Evolutionary conservation across 2,113 vertebrate genomes (phyloP), one percentile per base, ranked within the genome.

Genomic region (Chamaea fasciata): DNA sequence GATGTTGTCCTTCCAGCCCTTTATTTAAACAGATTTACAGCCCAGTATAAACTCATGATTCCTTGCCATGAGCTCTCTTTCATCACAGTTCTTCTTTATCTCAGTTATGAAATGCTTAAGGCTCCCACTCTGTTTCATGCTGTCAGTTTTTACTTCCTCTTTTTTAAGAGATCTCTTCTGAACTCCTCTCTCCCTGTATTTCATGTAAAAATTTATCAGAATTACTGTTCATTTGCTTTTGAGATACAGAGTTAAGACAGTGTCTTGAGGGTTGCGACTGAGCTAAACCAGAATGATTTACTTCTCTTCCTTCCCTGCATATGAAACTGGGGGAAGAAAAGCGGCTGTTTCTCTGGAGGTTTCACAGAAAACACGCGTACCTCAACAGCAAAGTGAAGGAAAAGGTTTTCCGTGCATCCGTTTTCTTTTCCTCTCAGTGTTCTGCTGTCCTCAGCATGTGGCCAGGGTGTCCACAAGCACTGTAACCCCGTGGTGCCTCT

Each of bases 211-310:
- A 79, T 56, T 65, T 73, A 80, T 49, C 39, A 87, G 74, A 85
- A 87, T 90, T 92, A 74, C 55, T 81, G 68, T 92, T 96, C 35
- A 56, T 84, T 94, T 97, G 68, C 50, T 73, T 80, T 94, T 89
- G 50, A 91, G 67, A 67, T 94, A 63, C 46, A 80, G 52, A 88
- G 71, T 93, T 94, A 88, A 92, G 77, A 85, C 62, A 87, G 28
- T 64, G 50, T 83, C 90, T 92, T 83, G 63, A 80, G 73, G 86
- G 65, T 60, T 95, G 59, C 82, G 83, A 76, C 60, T 89, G 62
- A 92, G 49, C 42, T 80, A 79, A 92, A 87, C 19, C 30, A 73
- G 62, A 68, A 85, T 75, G 50, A 90, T 93, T 85, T 89, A 56
- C 46, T 91, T 90, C 37, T 53, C 62, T 84, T 90, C 67, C 27